Percentiles rank a stretch among this genome's conserved stretches.
Evolutionary conservation across 2,888 invertebrate genomes (phyloP).

Genomic region (Maniola hyperantus): DNA sequence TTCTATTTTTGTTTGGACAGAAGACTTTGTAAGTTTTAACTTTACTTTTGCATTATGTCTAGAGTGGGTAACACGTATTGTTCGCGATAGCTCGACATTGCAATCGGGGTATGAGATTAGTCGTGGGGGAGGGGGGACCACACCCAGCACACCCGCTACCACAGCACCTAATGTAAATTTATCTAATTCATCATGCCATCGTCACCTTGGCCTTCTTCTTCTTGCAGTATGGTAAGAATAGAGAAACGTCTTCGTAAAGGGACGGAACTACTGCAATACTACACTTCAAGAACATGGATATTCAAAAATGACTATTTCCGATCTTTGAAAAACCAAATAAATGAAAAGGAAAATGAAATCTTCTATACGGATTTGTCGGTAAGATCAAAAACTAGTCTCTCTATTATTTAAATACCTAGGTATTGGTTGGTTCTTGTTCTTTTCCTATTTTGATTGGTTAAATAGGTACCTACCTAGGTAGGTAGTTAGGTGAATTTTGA

Average conservation of each 20-base stretch:
- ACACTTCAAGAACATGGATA: constrained; percentile 40
- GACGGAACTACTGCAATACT: constrained; percentile 43
- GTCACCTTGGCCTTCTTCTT: neutral
- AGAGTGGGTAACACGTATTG: no score
- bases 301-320: constrained; percentile 38
- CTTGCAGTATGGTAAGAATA: constrained; percentile 13
- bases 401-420: no score
- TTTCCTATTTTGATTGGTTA: no score
- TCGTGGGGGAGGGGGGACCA: no score
- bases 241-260: constrained; percentile 15
- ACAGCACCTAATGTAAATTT: no score
- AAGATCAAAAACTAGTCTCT: neutral
- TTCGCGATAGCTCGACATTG: no score
- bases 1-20: constrained; percentile 82
- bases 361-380: constrained; percentile 39
- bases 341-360: constrained; percentile 29
- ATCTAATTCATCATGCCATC: no score
- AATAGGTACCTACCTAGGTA: neutral
- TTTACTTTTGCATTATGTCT: no score
- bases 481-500: no score
- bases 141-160: no score
- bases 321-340: constrained; percentile 26
- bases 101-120: no score
- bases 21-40: constrained; percentile 85
- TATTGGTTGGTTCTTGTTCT: no score